phyloP scores from a whole-genome alignment of 2,797 vertebrate species.

The Dermochelys coriacea region DNA sequence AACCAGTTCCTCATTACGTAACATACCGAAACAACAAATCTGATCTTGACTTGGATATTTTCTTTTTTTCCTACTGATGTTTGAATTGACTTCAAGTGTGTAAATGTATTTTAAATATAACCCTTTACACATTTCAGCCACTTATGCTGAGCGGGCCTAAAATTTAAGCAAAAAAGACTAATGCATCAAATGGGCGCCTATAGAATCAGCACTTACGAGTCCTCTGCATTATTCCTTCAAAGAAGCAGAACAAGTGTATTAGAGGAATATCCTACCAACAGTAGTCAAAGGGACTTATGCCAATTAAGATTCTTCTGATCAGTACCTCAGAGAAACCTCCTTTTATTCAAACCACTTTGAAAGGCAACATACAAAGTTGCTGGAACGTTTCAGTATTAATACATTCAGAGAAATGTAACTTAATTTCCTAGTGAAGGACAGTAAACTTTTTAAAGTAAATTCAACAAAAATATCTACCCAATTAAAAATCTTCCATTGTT shows the following conservation, averaged over 20 bases:
- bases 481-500: neutral
- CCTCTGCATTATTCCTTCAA: slow-evolving; percentile 36
- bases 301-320: neutral
- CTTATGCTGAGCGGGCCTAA: neutral
- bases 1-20: neutral
- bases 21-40: neutral
- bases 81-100: slow-evolving; percentile 39
- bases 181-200: slow-evolving; percentile 1
- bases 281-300: neutral
- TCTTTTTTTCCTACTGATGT: neutral
- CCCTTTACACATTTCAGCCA: neutral
- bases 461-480: neutral
- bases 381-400: neutral
- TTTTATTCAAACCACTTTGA: neutral
- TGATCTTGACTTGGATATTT: rapidly evolving
- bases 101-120: rapidly evolving
- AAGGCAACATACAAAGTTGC: rapidly evolving
- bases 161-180: slow-evolving; percentile 6
- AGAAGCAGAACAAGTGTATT: slow-evolving; percentile 42
- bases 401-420: neutral
- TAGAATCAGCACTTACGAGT: neutral
- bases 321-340: neutral
- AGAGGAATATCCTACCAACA: slow-evolving; percentile 11
- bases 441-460: neutral
- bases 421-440: neutral